phyloP scores from a whole-genome alignment of 2,113 vertebrate genomes.

The Machaerirhynchus nigripectus region DNA sequence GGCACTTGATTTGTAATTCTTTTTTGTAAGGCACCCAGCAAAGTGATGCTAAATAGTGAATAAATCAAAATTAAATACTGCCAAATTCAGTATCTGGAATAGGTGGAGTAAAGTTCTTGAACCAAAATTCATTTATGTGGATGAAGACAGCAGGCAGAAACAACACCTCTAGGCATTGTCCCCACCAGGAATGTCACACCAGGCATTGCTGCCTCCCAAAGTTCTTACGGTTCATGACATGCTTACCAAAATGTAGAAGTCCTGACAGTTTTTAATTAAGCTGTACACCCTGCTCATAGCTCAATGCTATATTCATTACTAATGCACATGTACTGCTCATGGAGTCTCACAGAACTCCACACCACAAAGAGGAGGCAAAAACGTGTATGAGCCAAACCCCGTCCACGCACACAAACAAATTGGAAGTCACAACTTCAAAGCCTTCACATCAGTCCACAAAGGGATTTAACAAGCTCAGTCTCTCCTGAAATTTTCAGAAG shows the following conservation, averaged over 20 bases:
- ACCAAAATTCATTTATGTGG: not conserved
- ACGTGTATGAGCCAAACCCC: not conserved
- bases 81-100: not conserved
- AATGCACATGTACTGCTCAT: accelerated
- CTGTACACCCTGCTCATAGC: not conserved
- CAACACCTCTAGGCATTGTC: not conserved
- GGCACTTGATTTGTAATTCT: not conserved
- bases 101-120: not conserved
- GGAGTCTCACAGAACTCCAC: not conserved
- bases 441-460: not conserved
- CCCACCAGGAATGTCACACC: not conserved
- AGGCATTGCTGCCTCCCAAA: not conserved
- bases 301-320: not conserved
- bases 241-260: not conserved
- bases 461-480: not conserved
- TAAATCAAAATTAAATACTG: not conserved
- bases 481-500: not conserved
- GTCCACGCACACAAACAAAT: not conserved
- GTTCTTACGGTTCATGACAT: not conserved
- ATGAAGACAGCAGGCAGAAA: not conserved
- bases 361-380: not conserved
- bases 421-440: not conserved
- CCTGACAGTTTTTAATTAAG: not conserved
- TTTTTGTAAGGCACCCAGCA: not conserved
- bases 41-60: not conserved